These are phyloP conservation scores for Drosophila ironensis DNA, from an alignment of 1,140 invertebrate species.

Conservation along the genomic window DNA sequence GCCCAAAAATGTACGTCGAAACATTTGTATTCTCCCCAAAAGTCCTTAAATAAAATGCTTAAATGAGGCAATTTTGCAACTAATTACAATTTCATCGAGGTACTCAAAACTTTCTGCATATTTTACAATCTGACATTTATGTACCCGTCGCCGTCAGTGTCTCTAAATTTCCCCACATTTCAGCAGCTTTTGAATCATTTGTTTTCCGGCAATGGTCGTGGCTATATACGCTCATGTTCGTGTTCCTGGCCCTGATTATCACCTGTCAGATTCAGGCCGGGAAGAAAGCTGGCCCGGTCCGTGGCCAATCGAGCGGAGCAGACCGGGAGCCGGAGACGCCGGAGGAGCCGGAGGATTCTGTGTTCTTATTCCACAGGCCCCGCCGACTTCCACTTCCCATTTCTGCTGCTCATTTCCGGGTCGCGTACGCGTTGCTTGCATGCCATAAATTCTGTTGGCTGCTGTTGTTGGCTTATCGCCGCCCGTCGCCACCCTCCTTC, in stretches of 20 bases:
- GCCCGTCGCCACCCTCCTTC: not conserved
- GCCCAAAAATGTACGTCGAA: no score
- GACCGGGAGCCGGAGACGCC: not conserved
- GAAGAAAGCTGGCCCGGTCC: slow-evolving; percentile 11
- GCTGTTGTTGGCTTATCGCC: slow-evolving; percentile 58
- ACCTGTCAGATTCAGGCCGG: slow-evolving; percentile 54
- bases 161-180: slow-evolving; percentile 6
- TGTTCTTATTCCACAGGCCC: no score
- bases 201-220: not conserved
- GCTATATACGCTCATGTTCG: slow-evolving; percentile 20
- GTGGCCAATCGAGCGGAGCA: slow-evolving; percentile 27
- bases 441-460: slow-evolving; percentile 67
- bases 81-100: no score
- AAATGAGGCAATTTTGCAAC: not conserved
- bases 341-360: no score
- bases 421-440: slow-evolving; percentile 53
- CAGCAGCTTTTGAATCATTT: not conserved
- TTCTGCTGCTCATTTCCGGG: slow-evolving; percentile 65
- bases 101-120: not conserved
- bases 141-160: not conserved
- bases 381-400: slow-evolving; percentile 32
- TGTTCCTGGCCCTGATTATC: slow-evolving; percentile 66
- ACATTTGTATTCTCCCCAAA: no score
- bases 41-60: not conserved
- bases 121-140: not conserved